phyloP scores from a whole-genome alignment of 2,113 vertebrate species.

The Phainopepla nitens region DNA sequence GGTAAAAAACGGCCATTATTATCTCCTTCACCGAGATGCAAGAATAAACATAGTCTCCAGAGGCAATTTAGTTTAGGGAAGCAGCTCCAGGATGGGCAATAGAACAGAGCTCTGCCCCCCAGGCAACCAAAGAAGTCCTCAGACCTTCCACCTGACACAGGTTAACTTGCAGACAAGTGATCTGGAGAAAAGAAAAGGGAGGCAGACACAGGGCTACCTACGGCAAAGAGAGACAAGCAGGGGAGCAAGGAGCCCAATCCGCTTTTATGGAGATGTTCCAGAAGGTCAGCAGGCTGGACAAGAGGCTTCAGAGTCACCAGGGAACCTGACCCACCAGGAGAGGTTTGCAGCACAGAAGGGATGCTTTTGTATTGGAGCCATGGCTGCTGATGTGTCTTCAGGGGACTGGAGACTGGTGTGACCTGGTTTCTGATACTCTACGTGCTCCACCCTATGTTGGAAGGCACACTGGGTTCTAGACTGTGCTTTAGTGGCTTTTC shows the following conservation, averaged over 20 bases:
- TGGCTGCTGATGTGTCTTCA: not conserved
- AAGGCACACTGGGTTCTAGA: not conserved
- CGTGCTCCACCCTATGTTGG: not conserved
- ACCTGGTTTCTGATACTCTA: not conserved
- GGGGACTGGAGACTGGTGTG: not conserved
- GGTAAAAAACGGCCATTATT: not conserved
- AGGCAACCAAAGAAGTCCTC: not conserved
- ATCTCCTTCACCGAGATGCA: not conserved
- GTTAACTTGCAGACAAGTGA: not conserved
- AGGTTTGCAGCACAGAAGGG: not conserved
- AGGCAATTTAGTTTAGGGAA: not conserved
- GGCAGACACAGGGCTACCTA: not conserved
- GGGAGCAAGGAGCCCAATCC: not conserved
- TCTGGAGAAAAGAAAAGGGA: not conserved
- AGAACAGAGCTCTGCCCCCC: not conserved
- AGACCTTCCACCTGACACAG: not conserved
- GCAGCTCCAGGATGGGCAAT: not conserved
- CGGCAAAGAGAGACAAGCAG: not conserved
- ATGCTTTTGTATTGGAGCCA: fast-evolving
- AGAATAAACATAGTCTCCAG: not conserved
- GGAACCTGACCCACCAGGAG: not conserved
- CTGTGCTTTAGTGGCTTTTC: not conserved
- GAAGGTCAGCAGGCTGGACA: not conserved
- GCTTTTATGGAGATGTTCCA: not conserved
- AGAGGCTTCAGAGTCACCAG: too few relatives aligned